These are phyloP conservation scores for Gonatopus flavifemur DNA, from an alignment of 1,140 invertebrate genomes.

Conservation along the genomic window DNA sequence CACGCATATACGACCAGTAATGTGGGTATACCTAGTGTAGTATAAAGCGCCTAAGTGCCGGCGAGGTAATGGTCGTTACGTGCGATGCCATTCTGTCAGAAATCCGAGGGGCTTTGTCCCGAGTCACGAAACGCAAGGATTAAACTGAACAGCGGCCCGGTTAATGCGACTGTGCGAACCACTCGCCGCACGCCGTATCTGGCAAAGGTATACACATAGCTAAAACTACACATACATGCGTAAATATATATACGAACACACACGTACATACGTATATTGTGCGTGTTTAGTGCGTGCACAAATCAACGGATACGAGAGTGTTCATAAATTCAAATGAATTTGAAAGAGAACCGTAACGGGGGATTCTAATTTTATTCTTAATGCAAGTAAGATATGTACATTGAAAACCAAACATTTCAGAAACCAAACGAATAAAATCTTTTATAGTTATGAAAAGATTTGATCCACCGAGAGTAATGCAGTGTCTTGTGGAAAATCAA, in stretches of 20 bases:
- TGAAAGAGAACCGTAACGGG: too few relatives aligned
- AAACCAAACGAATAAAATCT: too few relatives aligned
- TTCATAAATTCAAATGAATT: constrained; percentile 27
- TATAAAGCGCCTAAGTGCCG: constrained; percentile 36
- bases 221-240: not conserved
- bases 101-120: constrained; percentile 57
- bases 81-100: constrained; percentile 57
- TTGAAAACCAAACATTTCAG: too few relatives aligned
- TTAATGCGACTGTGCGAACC: constrained; percentile 44
- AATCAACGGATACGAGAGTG: constrained; percentile 13
- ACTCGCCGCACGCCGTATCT: constrained; percentile 2
- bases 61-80: constrained; percentile 55
- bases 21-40: constrained; percentile 3
- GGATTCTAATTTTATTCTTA: too few relatives aligned
- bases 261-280: not conserved
- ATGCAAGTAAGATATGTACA: too few relatives aligned
- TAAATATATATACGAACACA: constrained; percentile 7
- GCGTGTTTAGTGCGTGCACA: constrained; percentile 10
- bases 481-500: too few relatives aligned
- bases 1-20: not conserved
- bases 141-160: constrained; percentile 47
- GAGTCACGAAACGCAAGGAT: constrained; percentile 58
- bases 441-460: too few relatives aligned
- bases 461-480: too few relatives aligned
- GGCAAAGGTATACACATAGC: too few relatives aligned